A percentile compares a stretch with the other conserved stretches of the same genome.
phyloP scores from a whole-genome alignment of 2,797 vertebrate species.

The Lithobates sylvaticus region DNA sequence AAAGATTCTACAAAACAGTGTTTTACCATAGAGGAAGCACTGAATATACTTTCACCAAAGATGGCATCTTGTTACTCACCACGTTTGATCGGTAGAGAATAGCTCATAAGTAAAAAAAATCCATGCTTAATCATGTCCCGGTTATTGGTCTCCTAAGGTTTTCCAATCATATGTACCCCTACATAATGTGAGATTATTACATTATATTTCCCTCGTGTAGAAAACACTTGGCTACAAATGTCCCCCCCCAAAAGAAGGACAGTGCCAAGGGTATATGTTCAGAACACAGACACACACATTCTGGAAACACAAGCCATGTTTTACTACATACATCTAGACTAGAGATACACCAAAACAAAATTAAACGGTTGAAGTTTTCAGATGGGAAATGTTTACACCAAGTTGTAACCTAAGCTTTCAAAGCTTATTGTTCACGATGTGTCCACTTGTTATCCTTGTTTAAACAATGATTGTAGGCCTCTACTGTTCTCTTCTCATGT shows the following conservation, averaged over 20 bases:
- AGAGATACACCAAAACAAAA: neutral
- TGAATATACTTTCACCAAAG: too few species aligned
- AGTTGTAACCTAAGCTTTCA: neutral
- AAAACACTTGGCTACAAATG: too few species aligned
- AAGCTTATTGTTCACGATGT: conserved; percentile 23
- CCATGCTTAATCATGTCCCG: too few species aligned
- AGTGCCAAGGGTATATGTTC: neutral
- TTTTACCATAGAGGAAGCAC: too few species aligned
- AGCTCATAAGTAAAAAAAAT: too few species aligned
- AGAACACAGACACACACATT: too few species aligned
- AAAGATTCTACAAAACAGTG: too few species aligned
- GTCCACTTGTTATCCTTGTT: conserved; percentile 24
- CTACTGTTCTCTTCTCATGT: conserved; percentile 22
- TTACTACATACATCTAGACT: neutral
- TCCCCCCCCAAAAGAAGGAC: neutral
- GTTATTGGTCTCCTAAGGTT: too few species aligned
- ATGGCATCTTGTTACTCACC: too few species aligned
- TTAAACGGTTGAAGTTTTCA: neutral
- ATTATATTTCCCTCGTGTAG: neutral
- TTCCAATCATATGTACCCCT: too few species aligned
- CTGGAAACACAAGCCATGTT: neutral
- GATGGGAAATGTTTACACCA: neutral
- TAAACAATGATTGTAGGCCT: conserved; percentile 13
- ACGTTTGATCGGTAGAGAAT: too few species aligned
- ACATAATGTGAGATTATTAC: neutral